phyloP scores from a whole-genome alignment of 2,113 vertebrate genomes.

The Glaucomys volans region DNA sequence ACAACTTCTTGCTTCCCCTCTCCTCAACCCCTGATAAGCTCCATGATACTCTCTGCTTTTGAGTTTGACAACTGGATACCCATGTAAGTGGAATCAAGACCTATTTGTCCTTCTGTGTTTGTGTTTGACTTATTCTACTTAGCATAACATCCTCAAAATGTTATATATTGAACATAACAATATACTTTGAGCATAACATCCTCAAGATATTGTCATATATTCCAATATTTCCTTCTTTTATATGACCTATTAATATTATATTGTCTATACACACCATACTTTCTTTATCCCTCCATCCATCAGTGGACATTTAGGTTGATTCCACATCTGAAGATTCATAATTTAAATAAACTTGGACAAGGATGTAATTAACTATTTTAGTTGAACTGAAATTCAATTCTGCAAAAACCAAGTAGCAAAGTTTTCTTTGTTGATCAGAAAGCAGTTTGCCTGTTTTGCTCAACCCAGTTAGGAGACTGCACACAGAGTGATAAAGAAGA shows the following conservation, averaged over 20 bases:
- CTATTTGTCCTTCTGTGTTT: not conserved
- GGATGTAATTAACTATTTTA: not conserved
- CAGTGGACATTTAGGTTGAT: not conserved
- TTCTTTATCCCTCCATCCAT: not conserved
- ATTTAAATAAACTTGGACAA: slow-evolving; percentile 36
- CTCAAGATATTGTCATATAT: not conserved
- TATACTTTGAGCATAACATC: no score
- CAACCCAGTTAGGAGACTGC: not conserved
- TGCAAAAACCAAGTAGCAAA: not conserved
- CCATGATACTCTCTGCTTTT: not conserved
- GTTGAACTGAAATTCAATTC: slow-evolving; percentile 58
- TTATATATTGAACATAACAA: no score
- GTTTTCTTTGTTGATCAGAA: not conserved
- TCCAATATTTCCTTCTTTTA: not conserved
- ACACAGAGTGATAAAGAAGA: not conserved
- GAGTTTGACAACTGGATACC: not conserved
- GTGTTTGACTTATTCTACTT: not conserved
- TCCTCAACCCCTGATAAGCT: not conserved
- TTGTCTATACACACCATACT: not conserved
- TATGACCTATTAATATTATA: not conserved
- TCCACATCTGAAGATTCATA: not conserved
- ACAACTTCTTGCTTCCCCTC: not conserved
- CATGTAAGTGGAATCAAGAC: not conserved
- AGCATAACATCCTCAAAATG: not conserved
- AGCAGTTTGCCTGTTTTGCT: not conserved